Evolutionary conservation across 92 coral and sea anemone species (phyloP), one percentile per base, ranked within the genome.

Genomic region (Porites lobata): DNA sequence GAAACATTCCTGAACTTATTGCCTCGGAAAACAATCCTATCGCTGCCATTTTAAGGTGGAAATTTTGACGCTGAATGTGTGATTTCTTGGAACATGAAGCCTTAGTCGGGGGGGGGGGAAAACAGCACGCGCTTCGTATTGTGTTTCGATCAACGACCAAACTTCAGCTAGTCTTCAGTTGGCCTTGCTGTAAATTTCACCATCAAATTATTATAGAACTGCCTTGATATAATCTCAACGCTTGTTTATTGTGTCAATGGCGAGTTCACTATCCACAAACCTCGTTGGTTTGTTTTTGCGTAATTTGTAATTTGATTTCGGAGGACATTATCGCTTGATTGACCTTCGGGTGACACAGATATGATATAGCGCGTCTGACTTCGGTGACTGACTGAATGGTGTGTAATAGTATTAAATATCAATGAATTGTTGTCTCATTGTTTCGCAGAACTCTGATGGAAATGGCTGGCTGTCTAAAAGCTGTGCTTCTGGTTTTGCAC

Each of bases 401-500:
- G 21, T 54, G 66, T 81, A 29, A 81, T 81, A 29, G 69, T 17
- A 54, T 14, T 54, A 38, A 38, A 38, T 38, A 38, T 38, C 47
- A 38, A 38, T 38, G 47, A 38, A 38, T 38, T 68, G 24, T 81
- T 29, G 86, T 72, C 9, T 52, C 22, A 70, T 70, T 50, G 59
- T 56, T 71, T 82, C 58, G 69, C 73, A 82, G 86, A 72, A 72
- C 86, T 71, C n/a, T 20, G 18, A 82, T 67, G 70, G 58, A 50
- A 10, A 82, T 82, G 78, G 32, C 67, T 32, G 17, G 12, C 2
- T 54, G 12, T 8, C 19, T 78, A 18, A 80, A 52, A 50, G 75
- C 38, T 19, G 64, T 53, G 47, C 26, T 52, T 38, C 6, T 81
- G 85, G 20, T 47, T 22, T 12, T 20, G 22, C 66, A 53, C 65